phyloP scores from a whole-genome alignment of 2,888 invertebrate genomes.

The Omphaloscelis lunosa region DNA sequence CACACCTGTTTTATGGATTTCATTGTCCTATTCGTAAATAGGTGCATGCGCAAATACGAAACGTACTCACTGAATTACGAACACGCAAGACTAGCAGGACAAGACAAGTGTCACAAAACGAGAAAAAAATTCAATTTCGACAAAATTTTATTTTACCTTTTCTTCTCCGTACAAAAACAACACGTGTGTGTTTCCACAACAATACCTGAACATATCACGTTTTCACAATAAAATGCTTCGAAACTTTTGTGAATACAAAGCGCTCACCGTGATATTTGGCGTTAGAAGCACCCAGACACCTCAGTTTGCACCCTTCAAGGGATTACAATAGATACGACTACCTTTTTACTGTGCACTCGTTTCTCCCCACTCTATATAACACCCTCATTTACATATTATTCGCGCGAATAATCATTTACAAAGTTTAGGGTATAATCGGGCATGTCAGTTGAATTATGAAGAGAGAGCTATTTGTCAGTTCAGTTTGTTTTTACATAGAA shows the following conservation, averaged over 20 bases:
- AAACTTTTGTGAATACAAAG: constrained; percentile 65
- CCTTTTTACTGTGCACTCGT: constrained; percentile 46
- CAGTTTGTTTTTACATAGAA: constrained; percentile 53
- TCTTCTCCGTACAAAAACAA: constrained; percentile 1
- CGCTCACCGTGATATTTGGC: constrained; percentile 61
- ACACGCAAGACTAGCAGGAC: not conserved
- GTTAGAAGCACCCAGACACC: constrained; percentile 49
- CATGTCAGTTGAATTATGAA: constrained; percentile 60
- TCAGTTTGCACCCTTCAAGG: constrained; percentile 56
- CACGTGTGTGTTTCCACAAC: constrained; percentile 46
- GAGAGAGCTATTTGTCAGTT: constrained; percentile 40
- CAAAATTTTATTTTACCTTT: not conserved
- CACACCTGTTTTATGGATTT: not conserved
- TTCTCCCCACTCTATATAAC: constrained; percentile 24
- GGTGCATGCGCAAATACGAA: not conserved
- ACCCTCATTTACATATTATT: constrained; percentile 65
- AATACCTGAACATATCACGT: constrained; percentile 58
- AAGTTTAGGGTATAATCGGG: constrained; percentile 60
- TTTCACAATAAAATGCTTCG: constrained; percentile 64
- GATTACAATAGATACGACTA: constrained; percentile 66
- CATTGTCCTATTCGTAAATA: not conserved
- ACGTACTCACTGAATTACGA: not conserved
- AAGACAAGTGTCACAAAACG: not conserved
- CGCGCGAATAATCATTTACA: constrained; percentile 64
- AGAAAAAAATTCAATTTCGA: constrained; percentile 6